Percentiles rank a stretch among this genome's conserved stretches.
phyloP scores from a whole-genome alignment of 2,113 vertebrate genomes.

The Rhineura floridana region DNA sequence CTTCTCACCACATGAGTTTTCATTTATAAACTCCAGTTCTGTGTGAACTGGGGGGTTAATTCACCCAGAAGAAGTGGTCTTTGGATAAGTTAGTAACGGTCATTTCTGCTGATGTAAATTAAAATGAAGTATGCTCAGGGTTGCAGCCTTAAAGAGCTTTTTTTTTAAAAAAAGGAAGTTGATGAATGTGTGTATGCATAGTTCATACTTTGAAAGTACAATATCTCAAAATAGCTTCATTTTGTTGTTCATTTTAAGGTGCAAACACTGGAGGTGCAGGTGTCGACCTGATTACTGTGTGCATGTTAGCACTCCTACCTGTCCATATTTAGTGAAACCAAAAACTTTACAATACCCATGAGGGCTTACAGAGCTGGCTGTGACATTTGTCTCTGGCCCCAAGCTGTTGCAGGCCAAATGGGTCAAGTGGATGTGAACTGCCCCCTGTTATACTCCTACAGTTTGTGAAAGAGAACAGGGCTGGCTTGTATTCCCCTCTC shows the following conservation, averaged over 20 bases:
- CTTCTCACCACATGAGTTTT: neutral
- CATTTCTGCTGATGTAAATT: neutral
- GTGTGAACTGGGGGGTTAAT: neutral
- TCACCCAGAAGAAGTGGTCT: neutral
- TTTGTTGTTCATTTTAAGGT: neutral
- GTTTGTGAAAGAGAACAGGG: neutral
- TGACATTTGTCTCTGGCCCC: neutral
- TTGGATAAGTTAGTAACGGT: neutral
- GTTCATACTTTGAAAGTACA: neutral
- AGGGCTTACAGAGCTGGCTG: neutral
- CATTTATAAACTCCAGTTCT: neutral
- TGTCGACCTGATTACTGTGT: neutral
- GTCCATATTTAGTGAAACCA: neutral
- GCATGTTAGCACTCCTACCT: neutral
- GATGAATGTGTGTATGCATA: neutral
- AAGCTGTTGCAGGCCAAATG: neutral
- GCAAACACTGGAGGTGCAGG: neutral
- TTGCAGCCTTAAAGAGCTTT: too few relatives aligned
- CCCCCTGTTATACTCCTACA: neutral
- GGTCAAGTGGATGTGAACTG: neutral
- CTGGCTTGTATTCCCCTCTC: too few relatives aligned
- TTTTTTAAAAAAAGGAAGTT: too few relatives aligned
- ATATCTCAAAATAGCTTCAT: neutral
- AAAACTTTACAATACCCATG: neutral
- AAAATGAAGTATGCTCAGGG: neutral